Evolutionary conservation across 53 echinoderm and acorn worm genomes (phyloP), one percentile per base, ranked within the genome.

Genomic region (Paracentrotus lividus): DNA sequence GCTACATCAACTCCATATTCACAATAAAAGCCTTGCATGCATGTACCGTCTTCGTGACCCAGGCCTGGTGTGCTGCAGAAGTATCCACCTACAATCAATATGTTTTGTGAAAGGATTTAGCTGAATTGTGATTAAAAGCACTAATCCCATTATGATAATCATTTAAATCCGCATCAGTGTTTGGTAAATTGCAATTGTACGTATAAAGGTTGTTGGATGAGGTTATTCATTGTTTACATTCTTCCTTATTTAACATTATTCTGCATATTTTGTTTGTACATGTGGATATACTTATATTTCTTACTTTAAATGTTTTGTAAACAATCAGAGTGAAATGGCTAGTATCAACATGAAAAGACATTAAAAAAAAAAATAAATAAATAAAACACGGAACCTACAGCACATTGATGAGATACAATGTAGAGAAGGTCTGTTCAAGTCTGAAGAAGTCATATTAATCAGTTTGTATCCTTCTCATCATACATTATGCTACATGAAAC

Each of bases 21-120:
- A 49, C 98, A 98, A 91, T 97, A 98, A 92, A 96, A 92, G 21
- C 98, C 98, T 1, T 93, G 92, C 23, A 51, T 20, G 65, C 97
- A 98, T 52, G 72, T 54, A 1, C 96, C 96, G 52, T 97, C 98
- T 84, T 96, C 95, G 1, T 75, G 94, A 8, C 95, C 94, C 64
- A 94, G 93, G 8, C 98, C 97, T 7, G 98, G 98, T 24, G 97
- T 98, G 31, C 88, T 95, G 57, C 98, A 98, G 94, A 93, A 98
- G 89, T 94, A 90, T 65, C 98, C 98, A 93, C 98, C 98, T 91
- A 31, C 31, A 18, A 5, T 2, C 1, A 58, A 58, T 27, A 86
- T 20, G 13, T 64, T 64, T 29, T 0, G 1, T 29, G 27, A 29
- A 29, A 58, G 18, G 18, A 54, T 15, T 4, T 53, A 49, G 49